These are phyloP conservation scores for Drosophila mimetica DNA, from an alignment of 2,888 invertebrate species.

Conservation along the genomic window DNA sequence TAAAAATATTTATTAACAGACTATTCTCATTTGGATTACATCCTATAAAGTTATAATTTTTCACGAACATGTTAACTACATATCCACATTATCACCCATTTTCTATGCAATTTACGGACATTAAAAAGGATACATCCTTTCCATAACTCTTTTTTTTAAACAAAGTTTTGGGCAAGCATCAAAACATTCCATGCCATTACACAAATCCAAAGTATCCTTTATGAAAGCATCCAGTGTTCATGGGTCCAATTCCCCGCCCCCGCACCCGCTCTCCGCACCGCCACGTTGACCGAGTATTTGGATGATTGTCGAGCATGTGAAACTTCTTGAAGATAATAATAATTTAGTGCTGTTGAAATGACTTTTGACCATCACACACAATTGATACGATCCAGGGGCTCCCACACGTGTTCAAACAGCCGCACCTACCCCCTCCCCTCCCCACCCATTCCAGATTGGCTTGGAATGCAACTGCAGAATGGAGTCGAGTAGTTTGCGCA, in stretches of 20 bases:
- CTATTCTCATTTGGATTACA: too few species aligned
- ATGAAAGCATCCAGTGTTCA: constrained; percentile 47
- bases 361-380: constrained; percentile 85
- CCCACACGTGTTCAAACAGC: constrained; percentile 49
- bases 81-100: constrained; percentile 1
- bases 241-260: not conserved
- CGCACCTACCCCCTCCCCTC: not conserved
- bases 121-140: not conserved
- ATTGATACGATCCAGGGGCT: constrained; percentile 79
- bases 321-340: constrained; percentile 85
- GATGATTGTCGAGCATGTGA: constrained; percentile 81
- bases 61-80: not conserved
- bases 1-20: too few species aligned
- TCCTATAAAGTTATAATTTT: too few species aligned
- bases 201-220: constrained; percentile 67
- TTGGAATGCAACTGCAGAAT: constrained; percentile 65
- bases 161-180: constrained; percentile 58
- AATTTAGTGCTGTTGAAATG: constrained; percentile 85
- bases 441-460: constrained; percentile 25
- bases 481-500: constrained; percentile 59
- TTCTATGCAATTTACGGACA: not conserved
- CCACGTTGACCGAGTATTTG: constrained; percentile 45
- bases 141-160: not conserved
- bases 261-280: too few species aligned
- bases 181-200: constrained; percentile 77